Conservation (phyloP, 2,797 vertebrate species). For the Sebastes goodei region DNA sequence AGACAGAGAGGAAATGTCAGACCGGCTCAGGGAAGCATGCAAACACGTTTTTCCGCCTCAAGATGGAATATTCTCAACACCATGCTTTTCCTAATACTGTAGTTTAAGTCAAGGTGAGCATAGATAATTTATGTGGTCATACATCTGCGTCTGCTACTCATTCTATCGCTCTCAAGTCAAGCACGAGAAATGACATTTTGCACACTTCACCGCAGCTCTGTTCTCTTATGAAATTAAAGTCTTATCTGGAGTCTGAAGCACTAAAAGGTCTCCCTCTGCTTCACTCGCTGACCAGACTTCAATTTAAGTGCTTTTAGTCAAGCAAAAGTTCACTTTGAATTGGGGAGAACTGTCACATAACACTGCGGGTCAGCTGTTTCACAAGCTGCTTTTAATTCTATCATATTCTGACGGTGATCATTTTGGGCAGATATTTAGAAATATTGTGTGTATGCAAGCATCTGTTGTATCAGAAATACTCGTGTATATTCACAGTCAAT, state of each 20-base stretch:
- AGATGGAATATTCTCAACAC: constrained; percentile 1
- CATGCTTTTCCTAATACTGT: not conserved
- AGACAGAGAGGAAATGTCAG: constrained; percentile 21
- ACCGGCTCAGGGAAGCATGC: not conserved
- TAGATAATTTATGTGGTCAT: constrained; percentile 32
- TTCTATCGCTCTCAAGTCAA: constrained; percentile 15
- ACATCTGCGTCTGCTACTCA: not conserved
- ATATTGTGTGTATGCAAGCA: not conserved
- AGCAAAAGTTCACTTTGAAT: not conserved
- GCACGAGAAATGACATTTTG: constrained; percentile 14
- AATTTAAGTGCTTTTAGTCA: not conserved
- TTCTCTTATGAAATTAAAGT: constrained; percentile 11
- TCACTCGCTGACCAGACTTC: not conserved
- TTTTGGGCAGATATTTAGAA: not conserved
- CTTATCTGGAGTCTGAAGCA: not conserved
- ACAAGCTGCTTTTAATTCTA: not conserved
- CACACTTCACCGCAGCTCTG: constrained; percentile 14
- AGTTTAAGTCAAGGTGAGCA: constrained; percentile 31
- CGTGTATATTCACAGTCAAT: not conserved
- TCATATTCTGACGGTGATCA: not conserved
- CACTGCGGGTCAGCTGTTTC: not conserved
- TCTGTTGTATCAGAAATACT: not conserved
- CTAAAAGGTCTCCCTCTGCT: not conserved
- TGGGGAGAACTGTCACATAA: not conserved
- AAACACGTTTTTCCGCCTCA: not conserved